Percentiles rank a stretch among this genome's conserved stretches.
Evolutionary conservation across 1,140 invertebrate species (phyloP).

Genomic region (Drosophila pachea): DNA sequence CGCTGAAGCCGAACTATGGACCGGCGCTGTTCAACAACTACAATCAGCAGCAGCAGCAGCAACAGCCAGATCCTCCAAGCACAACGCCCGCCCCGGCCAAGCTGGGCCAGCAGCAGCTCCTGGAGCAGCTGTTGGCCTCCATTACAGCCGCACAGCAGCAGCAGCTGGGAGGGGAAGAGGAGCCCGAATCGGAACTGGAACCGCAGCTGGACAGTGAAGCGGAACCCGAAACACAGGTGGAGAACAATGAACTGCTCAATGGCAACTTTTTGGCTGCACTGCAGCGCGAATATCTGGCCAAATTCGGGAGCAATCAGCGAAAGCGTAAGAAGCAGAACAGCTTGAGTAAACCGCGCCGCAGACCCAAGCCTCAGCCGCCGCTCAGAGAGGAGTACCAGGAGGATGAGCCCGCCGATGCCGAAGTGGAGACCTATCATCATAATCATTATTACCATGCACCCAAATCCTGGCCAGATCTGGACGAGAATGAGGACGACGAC

Average conservation of each 20-base stretch:
- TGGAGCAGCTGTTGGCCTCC: slow-evolving; percentile 53
- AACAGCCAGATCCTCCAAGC: slow-evolving; percentile 19
- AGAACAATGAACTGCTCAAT: slow-evolving; percentile 55
- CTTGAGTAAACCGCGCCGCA: not conserved
- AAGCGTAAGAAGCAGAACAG: slow-evolving; percentile 52
- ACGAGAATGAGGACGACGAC: slow-evolving; percentile 22
- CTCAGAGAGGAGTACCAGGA: slow-evolving; percentile 43
- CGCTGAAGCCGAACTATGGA: slow-evolving; percentile 54
- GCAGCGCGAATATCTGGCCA: slow-evolving; percentile 55
- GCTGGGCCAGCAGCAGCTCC: slow-evolving; percentile 37
- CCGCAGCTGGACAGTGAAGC: not conserved
- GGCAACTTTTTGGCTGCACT: slow-evolving; percentile 63
- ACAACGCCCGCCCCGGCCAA: slow-evolving; percentile 28
- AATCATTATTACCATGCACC: slow-evolving; percentile 1
- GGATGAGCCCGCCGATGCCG: too few relatives aligned
- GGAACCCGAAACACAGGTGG: slow-evolving; percentile 27
- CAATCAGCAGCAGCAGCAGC: slow-evolving; percentile 33
- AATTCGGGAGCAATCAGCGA: slow-evolving; percentile 39
- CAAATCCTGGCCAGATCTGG: slow-evolving; percentile 21
- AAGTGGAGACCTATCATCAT: too few relatives aligned
- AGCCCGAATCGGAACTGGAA: not conserved
- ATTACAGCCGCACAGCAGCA: slow-evolving; percentile 31
- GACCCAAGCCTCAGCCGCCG: slow-evolving; percentile 6
- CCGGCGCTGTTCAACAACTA: slow-evolving; percentile 55
- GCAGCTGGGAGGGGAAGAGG: slow-evolving; percentile 1